phyloP scores from a whole-genome alignment of 1,140 invertebrate genomes.

The Tyrophagus putrescentiae region DNA sequence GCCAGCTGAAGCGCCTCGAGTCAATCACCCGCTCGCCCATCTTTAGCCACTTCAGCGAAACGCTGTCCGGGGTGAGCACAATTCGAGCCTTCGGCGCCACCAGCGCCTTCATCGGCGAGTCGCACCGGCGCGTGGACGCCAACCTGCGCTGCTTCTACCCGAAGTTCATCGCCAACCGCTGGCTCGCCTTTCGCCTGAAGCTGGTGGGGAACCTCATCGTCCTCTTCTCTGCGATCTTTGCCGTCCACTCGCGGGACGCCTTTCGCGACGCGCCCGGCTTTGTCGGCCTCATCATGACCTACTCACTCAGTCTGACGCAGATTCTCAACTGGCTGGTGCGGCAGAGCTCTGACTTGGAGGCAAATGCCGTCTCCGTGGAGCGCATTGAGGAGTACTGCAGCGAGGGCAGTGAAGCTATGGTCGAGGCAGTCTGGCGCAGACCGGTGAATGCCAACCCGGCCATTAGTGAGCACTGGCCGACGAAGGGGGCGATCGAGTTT shows the following conservation, averaged over 20 bases:
- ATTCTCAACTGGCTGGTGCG: slow-evolving; percentile 45
- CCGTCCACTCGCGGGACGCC: slow-evolving; percentile 53
- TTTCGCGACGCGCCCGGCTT: slow-evolving; percentile 47
- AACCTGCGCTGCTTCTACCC: slow-evolving; percentile 38
- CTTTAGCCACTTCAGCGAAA: slow-evolving; percentile 38
- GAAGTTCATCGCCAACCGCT: slow-evolving; percentile 29
- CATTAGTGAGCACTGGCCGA: slow-evolving; percentile 28
- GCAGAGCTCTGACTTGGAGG: slow-evolving; percentile 45
- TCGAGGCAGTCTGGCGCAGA: not conserved
- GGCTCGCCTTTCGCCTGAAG: slow-evolving; percentile 34
- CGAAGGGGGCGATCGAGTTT: slow-evolving; percentile 30
- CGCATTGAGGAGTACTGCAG: slow-evolving; percentile 43
- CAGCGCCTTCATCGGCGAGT: slow-evolving; percentile 32
- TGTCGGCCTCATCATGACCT: slow-evolving; percentile 74
- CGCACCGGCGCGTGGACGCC: slow-evolving; percentile 38
- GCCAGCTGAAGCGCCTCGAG: slow-evolving; percentile 40
- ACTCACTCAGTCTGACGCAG: slow-evolving; percentile 58
- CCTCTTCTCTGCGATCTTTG: slow-evolving; percentile 58
- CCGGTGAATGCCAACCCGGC: slow-evolving; percentile 30
- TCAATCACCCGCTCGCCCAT: slow-evolving; percentile 39
- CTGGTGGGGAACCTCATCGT: slow-evolving; percentile 30
- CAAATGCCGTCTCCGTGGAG: slow-evolving; percentile 50
- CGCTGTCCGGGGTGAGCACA: slow-evolving; percentile 32
- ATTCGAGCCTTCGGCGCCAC: slow-evolving; percentile 32
- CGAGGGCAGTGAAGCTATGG: too few relatives aligned